Evolutionary conservation across 2,797 vertebrate genomes (phyloP).

Genomic region (Phrynocephalus forsythii): DNA sequence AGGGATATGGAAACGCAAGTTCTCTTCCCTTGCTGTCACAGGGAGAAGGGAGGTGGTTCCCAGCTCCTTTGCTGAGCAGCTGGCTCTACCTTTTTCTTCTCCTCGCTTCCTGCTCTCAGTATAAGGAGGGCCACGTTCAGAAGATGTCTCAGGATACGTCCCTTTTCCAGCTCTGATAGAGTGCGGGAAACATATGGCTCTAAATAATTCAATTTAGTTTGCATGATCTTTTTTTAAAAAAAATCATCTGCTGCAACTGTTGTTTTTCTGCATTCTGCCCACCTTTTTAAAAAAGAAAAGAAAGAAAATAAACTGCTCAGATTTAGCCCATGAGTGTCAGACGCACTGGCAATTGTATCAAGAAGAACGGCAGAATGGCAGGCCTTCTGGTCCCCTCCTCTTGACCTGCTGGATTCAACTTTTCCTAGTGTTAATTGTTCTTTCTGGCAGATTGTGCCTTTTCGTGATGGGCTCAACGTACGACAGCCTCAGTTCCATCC

Average conservation of each 20-base stretch:
- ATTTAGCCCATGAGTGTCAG: neutral
- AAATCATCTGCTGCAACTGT: slow-evolving; percentile 52
- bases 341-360: neutral
- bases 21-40: neutral
- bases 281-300: neutral
- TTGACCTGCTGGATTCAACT: too few relatives aligned
- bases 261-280: slow-evolving; percentile 48
- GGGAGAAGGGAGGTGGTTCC: slow-evolving; percentile 37
- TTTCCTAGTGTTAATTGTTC: too few relatives aligned
- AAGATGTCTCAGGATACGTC: slow-evolving; percentile 63
- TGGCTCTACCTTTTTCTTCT: neutral
- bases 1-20: too few relatives aligned
- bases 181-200: slow-evolving; percentile 77
- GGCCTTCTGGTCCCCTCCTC: neutral
- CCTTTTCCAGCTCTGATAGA: slow-evolving; percentile 68
- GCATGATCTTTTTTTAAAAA: neutral
- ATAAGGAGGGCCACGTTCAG: slow-evolving; percentile 51
- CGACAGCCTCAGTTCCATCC: too few relatives aligned
- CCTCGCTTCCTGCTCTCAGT: slow-evolving; percentile 41
- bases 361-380: neutral
- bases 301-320: neutral
- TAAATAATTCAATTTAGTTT: slow-evolving; percentile 79
- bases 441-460: too few relatives aligned
- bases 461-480: too few relatives aligned
- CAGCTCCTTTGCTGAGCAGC: slow-evolving; percentile 42